Evolutionary conservation across 2,888 invertebrate species (phyloP).

Genomic region (Athetis lepigone): DNA sequence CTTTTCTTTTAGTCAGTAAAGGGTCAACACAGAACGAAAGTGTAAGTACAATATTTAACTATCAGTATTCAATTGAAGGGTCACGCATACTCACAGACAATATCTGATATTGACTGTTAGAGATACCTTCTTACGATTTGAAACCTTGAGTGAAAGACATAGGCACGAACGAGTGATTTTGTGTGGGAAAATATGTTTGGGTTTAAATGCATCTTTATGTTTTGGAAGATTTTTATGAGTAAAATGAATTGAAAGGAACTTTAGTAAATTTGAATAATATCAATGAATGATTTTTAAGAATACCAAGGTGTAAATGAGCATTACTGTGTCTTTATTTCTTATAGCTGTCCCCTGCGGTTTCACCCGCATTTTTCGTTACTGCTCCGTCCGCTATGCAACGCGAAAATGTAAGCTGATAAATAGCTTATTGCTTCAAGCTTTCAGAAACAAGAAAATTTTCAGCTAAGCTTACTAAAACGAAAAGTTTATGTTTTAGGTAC

Average conservation of each 20-base stretch:
- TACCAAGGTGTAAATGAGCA: too few relatives aligned
- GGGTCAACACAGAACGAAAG: conserved; percentile 64
- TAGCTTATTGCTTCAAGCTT: background rate
- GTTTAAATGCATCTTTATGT: conserved; percentile 29
- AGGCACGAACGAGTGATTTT: background rate
- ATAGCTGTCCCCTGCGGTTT: too few relatives aligned
- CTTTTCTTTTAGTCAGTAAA: conserved; percentile 63
- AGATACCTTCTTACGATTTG: conserved; percentile 13
- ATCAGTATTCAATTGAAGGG: conserved; percentile 64
- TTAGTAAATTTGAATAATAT: conserved; percentile 34
- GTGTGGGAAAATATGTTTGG: background rate
- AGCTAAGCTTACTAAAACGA: background rate
- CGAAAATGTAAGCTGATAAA: too few relatives aligned
- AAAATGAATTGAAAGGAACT: conserved; percentile 33
- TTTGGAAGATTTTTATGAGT: conserved; percentile 46
- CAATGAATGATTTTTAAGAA: too few relatives aligned
- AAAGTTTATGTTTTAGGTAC: too few relatives aligned
- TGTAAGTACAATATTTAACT: conserved; percentile 65
- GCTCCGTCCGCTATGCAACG: too few relatives aligned
- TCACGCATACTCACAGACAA: conserved; percentile 41
- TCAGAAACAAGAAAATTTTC: background rate
- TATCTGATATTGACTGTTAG: conserved; percentile 6
- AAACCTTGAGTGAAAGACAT: background rate
- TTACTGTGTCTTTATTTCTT: too few relatives aligned
- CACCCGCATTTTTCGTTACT: too few relatives aligned